Evolutionary conservation across 2,113 vertebrate species (phyloP).

Genomic region (human): GRCh38 chr12:105379001-105379500

Average conservation of each 20-base stretch:
- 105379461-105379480: too few species aligned
- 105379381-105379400: background rate
- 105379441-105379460: background rate
- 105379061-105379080: background rate
- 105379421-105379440: too few species aligned
- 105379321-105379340: background rate
- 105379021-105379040: too few species aligned
- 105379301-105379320: too few species aligned
- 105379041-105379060: accelerated
- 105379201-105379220: background rate
- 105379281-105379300: background rate
- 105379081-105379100: too few species aligned
- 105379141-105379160: too few species aligned
- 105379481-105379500: background rate
- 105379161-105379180: background rate
- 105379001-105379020: background rate
- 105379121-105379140: background rate
- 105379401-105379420: background rate
- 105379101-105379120: background rate
- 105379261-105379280: background rate
- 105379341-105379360: background rate
- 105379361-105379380: background rate
- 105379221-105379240: too few species aligned
- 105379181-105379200: background rate
- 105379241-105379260: background rate